Evolutionary conservation across 2,888 invertebrate species (phyloP).

Genomic region (Scrobipalpa atriplicella): DNA sequence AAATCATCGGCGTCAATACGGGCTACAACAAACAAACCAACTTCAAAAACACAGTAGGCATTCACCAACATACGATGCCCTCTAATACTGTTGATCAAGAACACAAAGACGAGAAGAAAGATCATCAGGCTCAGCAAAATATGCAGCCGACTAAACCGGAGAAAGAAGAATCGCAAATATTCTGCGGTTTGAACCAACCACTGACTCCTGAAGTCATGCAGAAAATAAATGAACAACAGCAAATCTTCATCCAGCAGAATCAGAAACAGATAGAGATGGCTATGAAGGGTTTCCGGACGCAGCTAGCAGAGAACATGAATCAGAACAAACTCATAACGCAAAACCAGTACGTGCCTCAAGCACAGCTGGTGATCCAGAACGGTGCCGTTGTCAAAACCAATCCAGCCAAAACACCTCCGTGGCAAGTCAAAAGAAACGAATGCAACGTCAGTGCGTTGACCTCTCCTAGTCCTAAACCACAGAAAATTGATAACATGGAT

Average conservation of each 20-base stretch:
- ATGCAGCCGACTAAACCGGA: conserved; percentile 53
- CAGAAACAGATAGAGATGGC: conserved; percentile 80
- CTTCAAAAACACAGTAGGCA: conserved; percentile 53
- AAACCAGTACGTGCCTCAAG: conserved; percentile 66
- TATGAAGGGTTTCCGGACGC: conserved; percentile 75
- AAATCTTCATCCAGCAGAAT: conserved; percentile 81
- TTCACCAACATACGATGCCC: conserved; percentile 43
- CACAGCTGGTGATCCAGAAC: conserved; percentile 74
- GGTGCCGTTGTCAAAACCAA: conserved; percentile 78
- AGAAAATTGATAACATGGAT: conserved; percentile 64
- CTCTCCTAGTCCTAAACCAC: conserved; percentile 64
- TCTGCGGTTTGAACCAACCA: conserved; percentile 73
- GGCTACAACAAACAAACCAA: conserved; percentile 60
- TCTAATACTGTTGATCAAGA: conserved; percentile 47
- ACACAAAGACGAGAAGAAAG: conserved; percentile 64
- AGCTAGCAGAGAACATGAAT: conserved; percentile 60
- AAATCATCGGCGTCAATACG: conserved; percentile 83
- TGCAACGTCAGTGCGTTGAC: conserved; percentile 52
- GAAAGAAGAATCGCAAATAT: conserved; percentile 74
- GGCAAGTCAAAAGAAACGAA: conserved; percentile 80
- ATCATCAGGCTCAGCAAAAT: conserved; percentile 45
- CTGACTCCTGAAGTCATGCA: conserved; percentile 80
- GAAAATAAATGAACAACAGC: conserved; percentile 82
- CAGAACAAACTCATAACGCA: conserved; percentile 61
- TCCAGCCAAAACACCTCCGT: conserved; percentile 82